Evolutionary conservation across 1,140 invertebrate genomes (phyloP), one percentile per base, ranked within the genome.

Genomic region (Drosophila nannoptera): DNA sequence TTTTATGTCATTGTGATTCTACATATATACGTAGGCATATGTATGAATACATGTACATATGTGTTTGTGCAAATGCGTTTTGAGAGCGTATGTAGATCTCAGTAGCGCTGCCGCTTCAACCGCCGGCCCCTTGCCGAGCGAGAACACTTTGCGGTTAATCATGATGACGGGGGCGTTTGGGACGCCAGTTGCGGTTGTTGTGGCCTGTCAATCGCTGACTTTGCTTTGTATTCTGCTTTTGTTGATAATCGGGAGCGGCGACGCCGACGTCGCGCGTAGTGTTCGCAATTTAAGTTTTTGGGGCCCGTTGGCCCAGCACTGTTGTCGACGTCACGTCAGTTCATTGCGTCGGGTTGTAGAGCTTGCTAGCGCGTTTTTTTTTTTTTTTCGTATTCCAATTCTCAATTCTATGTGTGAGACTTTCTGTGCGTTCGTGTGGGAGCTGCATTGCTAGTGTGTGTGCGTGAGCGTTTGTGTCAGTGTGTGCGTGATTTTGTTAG

Each of bases 331-430:
- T 67, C 75, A 66, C 71, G 58, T 82, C 72, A 82, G 70, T 82
- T 78, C 68, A 71, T 73, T 75, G 75, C 72, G 78, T 83, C 72
- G 75, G 63, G 66, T 75, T 84, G 81, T 68, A 67, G 63, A 84
- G 80, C 80, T 83, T 72, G 65, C 76, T 45, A 80, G 77, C 63
- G 72, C 59, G 46, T 58, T 62, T 77, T 52, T 75, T 78, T 72
- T 64, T 80, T 74, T 61, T 74, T 69, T 52, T 78, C 64, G 59
- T 22, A 22, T 22, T 22, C 43, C 35, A 60, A 63, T 67, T 66
- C 54, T 42, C 62, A 48, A 40, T 65, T 43, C 31, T 36, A 22
- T 45, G 38, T 36, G n/a, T 42, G 31, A 12, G 46, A 33, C 49
- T 46, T 16, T 36, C 33, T 52, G 31, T 29, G 4, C 43, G 11